phyloP scores from a whole-genome alignment of 2,888 invertebrate genomes.

The Eupsilia transversa region DNA sequence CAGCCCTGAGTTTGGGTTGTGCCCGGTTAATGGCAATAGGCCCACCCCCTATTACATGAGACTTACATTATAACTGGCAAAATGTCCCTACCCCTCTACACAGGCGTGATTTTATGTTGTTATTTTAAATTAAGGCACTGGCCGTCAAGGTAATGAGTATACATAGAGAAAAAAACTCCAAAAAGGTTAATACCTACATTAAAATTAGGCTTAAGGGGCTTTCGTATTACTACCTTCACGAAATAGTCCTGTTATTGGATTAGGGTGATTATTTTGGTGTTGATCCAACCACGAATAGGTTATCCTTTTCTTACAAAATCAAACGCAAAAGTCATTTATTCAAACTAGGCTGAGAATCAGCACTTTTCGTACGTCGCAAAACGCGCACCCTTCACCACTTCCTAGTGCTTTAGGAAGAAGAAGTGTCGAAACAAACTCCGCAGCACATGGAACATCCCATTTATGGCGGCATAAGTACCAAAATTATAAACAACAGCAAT shows the following conservation, averaged over 20 bases:
- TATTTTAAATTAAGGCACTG: slow-evolving; percentile 26
- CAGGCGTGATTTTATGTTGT: slow-evolving; percentile 7
- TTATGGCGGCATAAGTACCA: background rate
- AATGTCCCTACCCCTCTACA: slow-evolving; percentile 10
- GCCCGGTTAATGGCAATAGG: slow-evolving; percentile 8
- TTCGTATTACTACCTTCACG: background rate
- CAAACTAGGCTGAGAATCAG: no score
- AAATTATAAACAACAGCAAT: background rate
- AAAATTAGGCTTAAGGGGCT: slow-evolving; percentile 15
- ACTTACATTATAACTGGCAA: slow-evolving; percentile 33
- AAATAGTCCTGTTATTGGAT: slow-evolving; percentile 30
- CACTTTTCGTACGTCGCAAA: no score
- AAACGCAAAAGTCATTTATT: no score
- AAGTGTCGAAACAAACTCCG: no score
- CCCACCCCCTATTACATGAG: slow-evolving; percentile 8
- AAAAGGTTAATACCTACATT: slow-evolving; percentile 25
- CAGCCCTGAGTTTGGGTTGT: slow-evolving; percentile 10
- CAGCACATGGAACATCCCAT: background rate
- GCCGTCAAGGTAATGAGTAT: slow-evolving; percentile 23
- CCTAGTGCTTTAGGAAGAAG: no score
- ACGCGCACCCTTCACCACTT: no score
- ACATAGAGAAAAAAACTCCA: slow-evolving; percentile 5
- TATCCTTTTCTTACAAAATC: background rate
- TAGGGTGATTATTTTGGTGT: slow-evolving; percentile 38
- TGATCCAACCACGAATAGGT: background rate